Evolutionary conservation across 1,140 invertebrate species (phyloP).

Genomic region (Aphidius gifuensis): DNA sequence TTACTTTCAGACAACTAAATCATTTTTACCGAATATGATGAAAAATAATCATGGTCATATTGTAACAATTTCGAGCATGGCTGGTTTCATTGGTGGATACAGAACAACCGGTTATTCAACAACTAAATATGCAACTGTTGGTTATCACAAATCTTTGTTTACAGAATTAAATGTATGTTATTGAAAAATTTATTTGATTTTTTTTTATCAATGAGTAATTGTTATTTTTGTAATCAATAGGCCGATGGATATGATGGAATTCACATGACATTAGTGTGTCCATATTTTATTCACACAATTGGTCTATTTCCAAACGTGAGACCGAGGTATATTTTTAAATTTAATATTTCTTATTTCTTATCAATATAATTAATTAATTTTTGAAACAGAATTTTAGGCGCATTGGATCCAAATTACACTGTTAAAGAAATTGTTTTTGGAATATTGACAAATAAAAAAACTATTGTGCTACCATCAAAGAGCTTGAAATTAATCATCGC

Average conservation of each 20-base stretch:
- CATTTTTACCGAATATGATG: slow-evolving; percentile 92
- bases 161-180: slow-evolving; percentile 64
- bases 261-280: slow-evolving; percentile 84
- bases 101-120: slow-evolving; percentile 93
- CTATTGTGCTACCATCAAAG: slow-evolving; percentile 75
- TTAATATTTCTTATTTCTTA: background rate
- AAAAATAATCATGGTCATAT: slow-evolving; percentile 86
- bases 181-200: too few relatives aligned
- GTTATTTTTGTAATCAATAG: slow-evolving; percentile 43
- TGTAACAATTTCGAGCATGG: slow-evolving; percentile 91
- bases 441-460: slow-evolving; percentile 74
- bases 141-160: slow-evolving; percentile 84
- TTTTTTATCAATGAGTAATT: too few relatives aligned
- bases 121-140: slow-evolving; percentile 90
- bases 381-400: slow-evolving; percentile 67
- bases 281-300: slow-evolving; percentile 85
- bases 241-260: slow-evolving; percentile 66
- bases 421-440: slow-evolving; percentile 79
- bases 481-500: slow-evolving; percentile 63
- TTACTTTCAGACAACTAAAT: slow-evolving; percentile 64
- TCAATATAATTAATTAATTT: too few relatives aligned
- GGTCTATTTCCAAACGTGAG: slow-evolving; percentile 92
- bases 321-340: slow-evolving; percentile 64
- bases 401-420: slow-evolving; percentile 83
- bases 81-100: slow-evolving; percentile 77